Conservation (phyloP, 2,113 vertebrate genomes). For the Corythaeola cristata region DNA sequence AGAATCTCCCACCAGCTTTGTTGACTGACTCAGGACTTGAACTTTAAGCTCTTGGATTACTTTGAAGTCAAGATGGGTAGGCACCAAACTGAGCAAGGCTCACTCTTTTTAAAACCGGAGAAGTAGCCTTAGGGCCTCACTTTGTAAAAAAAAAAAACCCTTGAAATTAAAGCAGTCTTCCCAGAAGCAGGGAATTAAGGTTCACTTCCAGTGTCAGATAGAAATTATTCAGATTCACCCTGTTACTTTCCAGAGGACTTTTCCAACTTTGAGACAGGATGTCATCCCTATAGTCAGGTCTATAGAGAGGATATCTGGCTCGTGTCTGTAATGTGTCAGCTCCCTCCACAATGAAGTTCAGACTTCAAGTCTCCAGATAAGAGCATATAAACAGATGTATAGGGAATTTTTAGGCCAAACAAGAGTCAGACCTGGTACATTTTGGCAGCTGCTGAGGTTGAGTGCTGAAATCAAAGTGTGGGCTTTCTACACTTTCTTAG, state of each 20-base stretch:
- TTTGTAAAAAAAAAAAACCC: neutral
- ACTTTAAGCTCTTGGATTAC: neutral
- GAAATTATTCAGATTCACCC: neutral
- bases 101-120: neutral
- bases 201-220: neutral
- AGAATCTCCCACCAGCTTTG: neutral
- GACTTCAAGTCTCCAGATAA: neutral
- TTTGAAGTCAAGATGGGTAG: neutral
- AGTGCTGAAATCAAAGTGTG: neutral
- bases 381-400: neutral
- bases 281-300: neutral
- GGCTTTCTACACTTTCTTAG: neutral
- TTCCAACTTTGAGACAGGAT: neutral
- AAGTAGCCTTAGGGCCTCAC: neutral
- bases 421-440: neutral
- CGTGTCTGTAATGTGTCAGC: neutral
- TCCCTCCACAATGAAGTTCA: neutral
- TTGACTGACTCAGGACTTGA: neutral
- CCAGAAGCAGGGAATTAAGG: neutral
- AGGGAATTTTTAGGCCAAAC: neutral
- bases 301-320: neutral
- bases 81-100: neutral
- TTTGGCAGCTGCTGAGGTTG: neutral
- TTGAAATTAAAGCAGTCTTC: neutral
- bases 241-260: neutral